Evolutionary conservation across 2,888 invertebrate species (phyloP).

Genomic region (Lamproptera curius): DNA sequence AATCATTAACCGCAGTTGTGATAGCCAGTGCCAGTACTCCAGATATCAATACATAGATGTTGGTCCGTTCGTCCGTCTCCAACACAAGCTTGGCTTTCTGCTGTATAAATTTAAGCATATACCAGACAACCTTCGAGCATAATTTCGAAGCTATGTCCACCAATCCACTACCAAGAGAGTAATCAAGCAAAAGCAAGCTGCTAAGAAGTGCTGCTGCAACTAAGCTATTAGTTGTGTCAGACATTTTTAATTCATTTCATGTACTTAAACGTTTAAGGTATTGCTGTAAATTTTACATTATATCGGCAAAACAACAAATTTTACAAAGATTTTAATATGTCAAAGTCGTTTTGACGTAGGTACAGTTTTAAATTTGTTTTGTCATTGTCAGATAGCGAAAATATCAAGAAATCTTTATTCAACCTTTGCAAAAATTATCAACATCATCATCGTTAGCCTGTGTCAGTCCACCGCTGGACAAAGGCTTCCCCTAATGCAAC

Average conservation of each 20-base stretch:
- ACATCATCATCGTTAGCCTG: too few species aligned
- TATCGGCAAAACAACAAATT: constrained; percentile 3
- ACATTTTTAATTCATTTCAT: too few species aligned
- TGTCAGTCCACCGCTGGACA: too few species aligned
- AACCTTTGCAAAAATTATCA: too few species aligned
- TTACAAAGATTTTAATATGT: too few species aligned
- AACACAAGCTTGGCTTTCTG: constrained; percentile 38
- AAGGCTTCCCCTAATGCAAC: too few species aligned
- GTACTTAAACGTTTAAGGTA: not conserved
- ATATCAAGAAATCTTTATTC: too few species aligned
- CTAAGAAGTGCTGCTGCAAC: constrained; percentile 30
- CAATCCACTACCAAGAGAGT: constrained; percentile 52
- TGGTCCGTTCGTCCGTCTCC: constrained; percentile 34
- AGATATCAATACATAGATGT: constrained; percentile 38
- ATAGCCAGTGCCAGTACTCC: constrained; percentile 46
- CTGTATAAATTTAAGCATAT: constrained; percentile 40
- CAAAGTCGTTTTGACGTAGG: too few species aligned
- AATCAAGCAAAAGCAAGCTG: constrained; percentile 48
- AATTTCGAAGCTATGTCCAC: constrained; percentile 39
- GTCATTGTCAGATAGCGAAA: too few species aligned
- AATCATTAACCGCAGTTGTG: constrained; percentile 45
- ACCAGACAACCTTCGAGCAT: constrained; percentile 45
- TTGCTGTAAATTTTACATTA: constrained; percentile 2
- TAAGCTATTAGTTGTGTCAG: constrained; percentile 25
- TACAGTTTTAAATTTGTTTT: too few species aligned